These are phyloP conservation scores for Solenopsis fugax DNA, from an alignment of 1,140 invertebrate species.

Conservation along the genomic window DNA sequence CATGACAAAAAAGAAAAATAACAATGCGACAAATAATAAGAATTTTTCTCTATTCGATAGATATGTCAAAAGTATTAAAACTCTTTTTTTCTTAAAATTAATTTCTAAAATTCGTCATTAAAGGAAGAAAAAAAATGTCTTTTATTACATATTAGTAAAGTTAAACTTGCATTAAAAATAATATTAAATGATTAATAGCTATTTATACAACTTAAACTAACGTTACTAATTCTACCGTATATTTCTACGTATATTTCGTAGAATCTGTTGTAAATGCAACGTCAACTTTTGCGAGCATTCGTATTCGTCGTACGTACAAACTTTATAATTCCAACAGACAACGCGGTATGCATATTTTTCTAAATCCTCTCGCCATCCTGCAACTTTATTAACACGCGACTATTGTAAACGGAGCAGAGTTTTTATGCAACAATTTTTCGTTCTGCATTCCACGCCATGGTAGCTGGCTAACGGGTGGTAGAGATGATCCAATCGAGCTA, in stretches of 20 bases:
- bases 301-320: neutral
- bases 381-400: conserved; percentile 44
- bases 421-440: conserved; percentile 45
- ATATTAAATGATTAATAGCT: neutral
- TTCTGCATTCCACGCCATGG: conserved; percentile 16
- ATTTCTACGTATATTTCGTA: neutral
- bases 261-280: neutral
- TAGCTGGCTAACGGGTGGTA: neutral
- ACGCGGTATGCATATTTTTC: conserved; percentile 19
- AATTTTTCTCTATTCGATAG: neutral
- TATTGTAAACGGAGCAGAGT: conserved; percentile 31
- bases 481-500: conserved; percentile 48
- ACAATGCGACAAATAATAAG: neutral
- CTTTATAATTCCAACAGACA: conserved; percentile 25
- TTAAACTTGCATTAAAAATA: neutral
- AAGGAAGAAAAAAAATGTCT: neutral
- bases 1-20: no score
- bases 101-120: neutral
- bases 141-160: neutral
- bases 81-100: neutral
- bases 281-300: neutral
- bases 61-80: neutral
- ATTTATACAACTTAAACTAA: neutral
- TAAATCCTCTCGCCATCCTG: conserved; percentile 9
- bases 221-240: neutral